phyloP scores from a whole-genome alignment of 2,888 invertebrate species.

The Hoplodrina ambigua region DNA sequence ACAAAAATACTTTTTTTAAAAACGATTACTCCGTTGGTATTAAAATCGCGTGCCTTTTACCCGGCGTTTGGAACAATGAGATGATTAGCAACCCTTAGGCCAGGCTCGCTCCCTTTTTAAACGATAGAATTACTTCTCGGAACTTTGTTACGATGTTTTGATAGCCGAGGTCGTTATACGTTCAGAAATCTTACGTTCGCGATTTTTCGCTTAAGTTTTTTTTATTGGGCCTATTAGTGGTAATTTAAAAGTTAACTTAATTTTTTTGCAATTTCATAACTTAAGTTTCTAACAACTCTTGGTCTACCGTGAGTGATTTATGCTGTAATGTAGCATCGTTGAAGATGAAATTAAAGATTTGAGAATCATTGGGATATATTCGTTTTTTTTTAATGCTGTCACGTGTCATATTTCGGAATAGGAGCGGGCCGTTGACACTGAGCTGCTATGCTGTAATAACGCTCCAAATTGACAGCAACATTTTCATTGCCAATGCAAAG shows the following conservation, averaged over 20 bases:
- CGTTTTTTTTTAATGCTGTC: constrained; percentile 6
- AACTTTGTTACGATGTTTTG: constrained; percentile 77
- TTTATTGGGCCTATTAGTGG: constrained; percentile 66
- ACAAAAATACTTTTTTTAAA: constrained; percentile 52
- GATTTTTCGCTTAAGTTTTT: constrained; percentile 64
- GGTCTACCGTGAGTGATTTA: constrained; percentile 36
- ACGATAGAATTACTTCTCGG: constrained; percentile 75
- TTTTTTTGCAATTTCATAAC: constrained; percentile 48
- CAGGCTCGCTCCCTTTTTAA: constrained; percentile 71
- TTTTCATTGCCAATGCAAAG: constrained; percentile 74
- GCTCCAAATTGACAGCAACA: constrained; percentile 62
- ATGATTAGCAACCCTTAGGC: constrained; percentile 80
- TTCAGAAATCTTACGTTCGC: constrained; percentile 65
- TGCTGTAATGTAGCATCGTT: constrained; percentile 19
- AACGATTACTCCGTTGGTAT: constrained; percentile 65
- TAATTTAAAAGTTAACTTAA: constrained; percentile 59
- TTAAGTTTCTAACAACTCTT: constrained; percentile 45
- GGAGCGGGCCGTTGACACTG: constrained; percentile 30
- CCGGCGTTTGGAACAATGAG: constrained; percentile 75
- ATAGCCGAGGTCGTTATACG: constrained; percentile 71
- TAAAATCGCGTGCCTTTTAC: constrained; percentile 70
- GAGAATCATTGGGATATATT: constrained; percentile 12
- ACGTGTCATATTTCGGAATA: constrained; percentile 29
- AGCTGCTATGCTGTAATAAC: constrained; percentile 58
- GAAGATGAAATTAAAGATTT: constrained; percentile 15